Base-by-base conservation (phyloP, 2,113 vertebrate genomes). In the Xenus cinereus region DNA sequence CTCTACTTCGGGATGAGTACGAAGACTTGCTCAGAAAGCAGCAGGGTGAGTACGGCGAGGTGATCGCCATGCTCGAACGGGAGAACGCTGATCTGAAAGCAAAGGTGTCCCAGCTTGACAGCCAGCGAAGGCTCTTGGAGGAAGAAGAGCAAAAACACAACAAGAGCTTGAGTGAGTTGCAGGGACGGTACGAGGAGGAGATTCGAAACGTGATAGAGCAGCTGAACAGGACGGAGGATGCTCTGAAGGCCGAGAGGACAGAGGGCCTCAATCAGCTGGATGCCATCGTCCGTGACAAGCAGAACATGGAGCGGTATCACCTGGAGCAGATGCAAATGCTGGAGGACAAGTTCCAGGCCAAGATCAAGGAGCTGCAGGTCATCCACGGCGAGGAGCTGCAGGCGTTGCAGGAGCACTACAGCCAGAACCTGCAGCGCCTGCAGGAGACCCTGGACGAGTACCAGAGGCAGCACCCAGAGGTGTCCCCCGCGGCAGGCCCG, bases 341-440 rank as follows among this genome's bases (percentile, higher is more conserved):
- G 41, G 98, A 99, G 95, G 98, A 98, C 48, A 98, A 98, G 60
- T 99, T 99, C 96, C 98, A 99, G 72, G 96, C 96, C 60, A 98
- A 98, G 95, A 97, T 99, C 79, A 98, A 97, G 74, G 98, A 99
- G 84, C 98, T 99, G n/a, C 98, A 99, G 93, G 96, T 94, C 5
- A 90, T 98, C 82, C 99, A 99, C 5, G 68, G 97, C 45, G 98
- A 99, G 79, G 99, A 99, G 95, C 97, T 99, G 37, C 97, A 98
- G 89, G 97, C 98, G 14, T 91, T 99, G 75, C 98, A 98, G 78
- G 97, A 98, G 17, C 98, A 98, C 85, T 99, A 98, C 81, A 95
- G 97, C 14, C 98, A 98, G 96, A 98, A 97, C 88, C 96, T 99
- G 85, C 98, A 94, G n/a, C 53, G 66, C 77, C 94, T 98, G 69